These are phyloP conservation scores for Cynopterus brachyotis DNA, from an alignment of 2,113 vertebrate genomes.

Conservation along the genomic window DNA sequence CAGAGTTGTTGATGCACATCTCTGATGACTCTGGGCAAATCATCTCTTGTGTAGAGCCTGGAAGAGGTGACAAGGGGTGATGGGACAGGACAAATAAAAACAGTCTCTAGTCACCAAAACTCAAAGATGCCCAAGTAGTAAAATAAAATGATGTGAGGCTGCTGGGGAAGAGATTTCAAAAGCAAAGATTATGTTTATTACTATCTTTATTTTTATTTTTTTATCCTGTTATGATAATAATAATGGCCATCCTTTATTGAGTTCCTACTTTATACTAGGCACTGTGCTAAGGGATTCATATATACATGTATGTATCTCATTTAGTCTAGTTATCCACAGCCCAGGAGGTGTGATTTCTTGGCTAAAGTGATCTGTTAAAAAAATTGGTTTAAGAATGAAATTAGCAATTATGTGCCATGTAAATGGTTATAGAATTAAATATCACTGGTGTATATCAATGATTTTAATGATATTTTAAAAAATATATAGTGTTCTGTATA, in stretches of 20 bases:
- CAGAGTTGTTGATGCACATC: not conserved
- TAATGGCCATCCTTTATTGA: not conserved
- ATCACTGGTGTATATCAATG: not conserved
- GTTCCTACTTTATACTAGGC: not conserved
- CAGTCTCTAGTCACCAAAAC: not conserved
- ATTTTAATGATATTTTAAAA: conserved; percentile 36
- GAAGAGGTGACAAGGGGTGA: too few species aligned
- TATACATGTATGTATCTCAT: not conserved
- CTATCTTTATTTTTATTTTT: conserved; percentile 30
- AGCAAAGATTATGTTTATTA: not conserved
- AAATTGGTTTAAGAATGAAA: conserved; percentile 33
- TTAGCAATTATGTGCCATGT: not conserved
- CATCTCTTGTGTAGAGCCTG: not conserved
- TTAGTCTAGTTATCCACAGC: not conserved
- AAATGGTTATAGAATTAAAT: conserved; percentile 31
- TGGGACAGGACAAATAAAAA: not conserved
- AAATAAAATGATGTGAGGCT: not conserved
- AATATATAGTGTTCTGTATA: not conserved
- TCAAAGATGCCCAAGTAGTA: not conserved
- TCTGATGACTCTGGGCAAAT: not conserved
- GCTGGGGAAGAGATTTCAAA: not conserved
- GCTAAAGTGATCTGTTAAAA: not conserved
- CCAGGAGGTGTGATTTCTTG: not conserved
- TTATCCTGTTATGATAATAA: not conserved
- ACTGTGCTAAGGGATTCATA: not conserved